A percentile compares a stretch with the other conserved stretches of the same genome.
phyloP scores from a whole-genome alignment of 2,797 vertebrate species.

The Gymnothorax reevesii region DNA sequence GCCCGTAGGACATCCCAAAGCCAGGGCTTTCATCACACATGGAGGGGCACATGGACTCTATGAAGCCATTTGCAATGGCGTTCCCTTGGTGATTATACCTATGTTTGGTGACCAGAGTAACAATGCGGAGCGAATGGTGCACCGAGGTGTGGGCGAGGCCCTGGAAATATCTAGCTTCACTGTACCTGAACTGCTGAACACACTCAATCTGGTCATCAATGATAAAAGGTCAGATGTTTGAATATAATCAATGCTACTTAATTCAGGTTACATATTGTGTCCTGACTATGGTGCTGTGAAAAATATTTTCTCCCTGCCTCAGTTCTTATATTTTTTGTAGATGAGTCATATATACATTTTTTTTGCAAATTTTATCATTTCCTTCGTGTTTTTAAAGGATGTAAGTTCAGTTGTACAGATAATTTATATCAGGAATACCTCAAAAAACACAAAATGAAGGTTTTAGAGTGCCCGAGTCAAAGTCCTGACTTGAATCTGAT shows the following conservation, averaged over 20 bases:
- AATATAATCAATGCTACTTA: not conserved
- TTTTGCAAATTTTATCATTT: too few relatives aligned
- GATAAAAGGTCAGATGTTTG: slow-evolving; percentile 75
- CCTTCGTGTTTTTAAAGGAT: too few relatives aligned
- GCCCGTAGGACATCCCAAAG: slow-evolving; percentile 76
- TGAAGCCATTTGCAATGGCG: slow-evolving; percentile 86
- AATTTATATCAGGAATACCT: too few relatives aligned
- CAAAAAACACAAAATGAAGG: too few relatives aligned
- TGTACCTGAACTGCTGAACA: slow-evolving; percentile 68
- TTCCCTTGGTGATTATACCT: slow-evolving; percentile 91
- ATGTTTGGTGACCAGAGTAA: slow-evolving; percentile 84
- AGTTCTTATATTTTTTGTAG: too few relatives aligned
- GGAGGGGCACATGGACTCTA: slow-evolving; percentile 87
- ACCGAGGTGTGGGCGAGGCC: slow-evolving; percentile 75
- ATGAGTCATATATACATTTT: too few relatives aligned
- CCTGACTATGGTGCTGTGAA: too few relatives aligned
- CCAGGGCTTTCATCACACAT: slow-evolving; percentile 88
- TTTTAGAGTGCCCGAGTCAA: too few relatives aligned
- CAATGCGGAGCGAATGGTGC: slow-evolving; percentile 77
- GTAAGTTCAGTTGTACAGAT: too few relatives aligned
- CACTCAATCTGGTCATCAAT: slow-evolving; percentile 79
- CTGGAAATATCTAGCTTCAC: slow-evolving; percentile 78
- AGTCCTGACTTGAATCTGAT: too few relatives aligned
- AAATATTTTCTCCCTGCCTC: too few relatives aligned
- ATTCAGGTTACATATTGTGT: not conserved